Percentiles rank a stretch among this genome's conserved stretches.
Evolutionary conservation across 2,888 invertebrate genomes (phyloP).

Genomic region (Myopa tessellatipennis): DNA sequence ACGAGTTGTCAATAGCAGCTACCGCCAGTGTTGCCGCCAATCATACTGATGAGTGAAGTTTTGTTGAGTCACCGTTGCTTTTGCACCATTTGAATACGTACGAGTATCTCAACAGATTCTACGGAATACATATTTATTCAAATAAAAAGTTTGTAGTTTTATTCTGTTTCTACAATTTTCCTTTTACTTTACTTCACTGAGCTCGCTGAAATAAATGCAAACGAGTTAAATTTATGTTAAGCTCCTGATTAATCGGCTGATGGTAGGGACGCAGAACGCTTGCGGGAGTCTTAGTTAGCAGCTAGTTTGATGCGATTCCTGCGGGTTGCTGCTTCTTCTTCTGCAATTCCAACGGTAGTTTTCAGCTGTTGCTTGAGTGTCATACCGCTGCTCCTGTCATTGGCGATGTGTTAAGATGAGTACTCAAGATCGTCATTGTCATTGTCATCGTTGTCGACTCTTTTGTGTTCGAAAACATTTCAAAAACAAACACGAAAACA

Average conservation of each 20-base stretch:
- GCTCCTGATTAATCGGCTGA: slow-evolving; percentile 27
- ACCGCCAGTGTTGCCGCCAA: slow-evolving; percentile 15
- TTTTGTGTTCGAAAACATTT: not conserved
- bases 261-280: not conserved
- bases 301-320: not conserved
- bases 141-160: slow-evolving; percentile 8
- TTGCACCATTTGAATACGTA: slow-evolving; percentile 28
- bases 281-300: not conserved
- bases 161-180: slow-evolving; percentile 4
- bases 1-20: not conserved
- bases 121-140: slow-evolving; percentile 29
- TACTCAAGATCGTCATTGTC: slow-evolving; percentile 25
- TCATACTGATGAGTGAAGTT: not conserved
- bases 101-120: slow-evolving; percentile 11
- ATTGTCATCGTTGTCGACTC: not conserved
- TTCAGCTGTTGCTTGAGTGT: not conserved
- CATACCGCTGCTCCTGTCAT: not conserved
- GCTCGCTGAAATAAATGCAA: slow-evolving; percentile 33
- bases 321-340: not conserved
- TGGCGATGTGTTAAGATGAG: slow-evolving; percentile 19
- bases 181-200: not conserved
- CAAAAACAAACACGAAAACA: slow-evolving; percentile 4
- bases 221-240: slow-evolving; percentile 30
- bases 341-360: not conserved
- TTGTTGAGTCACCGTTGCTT: not conserved